Base-by-base conservation (phyloP, 2,113 vertebrate species). In the Chrysemys picta region DNA sequence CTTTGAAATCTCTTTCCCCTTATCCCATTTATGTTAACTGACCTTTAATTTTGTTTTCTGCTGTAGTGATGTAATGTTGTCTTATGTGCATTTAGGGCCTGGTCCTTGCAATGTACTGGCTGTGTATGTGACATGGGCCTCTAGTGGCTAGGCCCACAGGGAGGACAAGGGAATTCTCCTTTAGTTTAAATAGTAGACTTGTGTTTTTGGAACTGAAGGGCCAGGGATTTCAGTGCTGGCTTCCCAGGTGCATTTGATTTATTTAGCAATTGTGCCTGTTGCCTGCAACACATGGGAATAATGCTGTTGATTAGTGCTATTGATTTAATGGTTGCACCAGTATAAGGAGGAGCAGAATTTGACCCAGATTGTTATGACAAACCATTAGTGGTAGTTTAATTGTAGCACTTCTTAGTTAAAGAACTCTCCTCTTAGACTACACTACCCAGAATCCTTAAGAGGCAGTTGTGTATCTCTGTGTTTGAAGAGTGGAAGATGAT, bases 11-110 rank as follows among this genome's bases (percentile, higher is more conserved):
- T 75, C 82, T 93, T 54, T 84, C 69, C 59, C 93, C 85, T 84
- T 82, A 88, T 42, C 89, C 78, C n/a, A 27, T 80, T 83, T 53
- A 88, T 76, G 92, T 95, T 94, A 97, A 94, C 88, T 97, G 96
- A 93, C 84, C 79, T 85, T 6, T 16, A 47, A 45, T 29, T 25
- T 2, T 1, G 5, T 1, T 56, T 86, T 93, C 76, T 78, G 10
- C 95, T 59, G 10, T 87, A 38, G 47, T 75, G n/a, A 22, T 75
- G 86, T 17, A 92, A n/a, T 45, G 65, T 31, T 82, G 89, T 94
- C 93, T 89, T 10, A 10, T 25, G 81, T 45, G 87, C 22, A 53
- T 72, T 35, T 59, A 91, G 89, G 49, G 54, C 80, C 91, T 50
- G 80, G 4, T 87, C 27, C 62, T 42, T 82, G 80, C 87, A 90